A percentile compares a stretch with the other conserved stretches of the same genome.
phyloP scores from a whole-genome alignment of 1,140 invertebrate genomes.

The Drosophila pandora region DNA sequence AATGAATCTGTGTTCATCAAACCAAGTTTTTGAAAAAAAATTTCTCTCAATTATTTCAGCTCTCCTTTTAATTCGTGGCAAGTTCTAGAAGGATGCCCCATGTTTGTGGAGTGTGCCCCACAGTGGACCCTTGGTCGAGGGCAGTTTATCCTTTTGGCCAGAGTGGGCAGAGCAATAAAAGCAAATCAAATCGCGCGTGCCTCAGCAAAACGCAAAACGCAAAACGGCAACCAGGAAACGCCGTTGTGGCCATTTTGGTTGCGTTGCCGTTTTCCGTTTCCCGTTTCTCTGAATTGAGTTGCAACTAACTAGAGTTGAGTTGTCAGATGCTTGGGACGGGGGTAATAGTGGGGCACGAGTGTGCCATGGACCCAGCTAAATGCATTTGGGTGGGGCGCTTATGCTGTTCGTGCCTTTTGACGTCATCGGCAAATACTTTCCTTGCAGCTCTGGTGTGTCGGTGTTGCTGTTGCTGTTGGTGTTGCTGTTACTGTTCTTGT shows the following conservation, averaged over 20 bases:
- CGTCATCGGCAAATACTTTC: constrained; percentile 64
- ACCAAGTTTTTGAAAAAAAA: background rate
- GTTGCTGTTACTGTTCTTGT: constrained; percentile 22
- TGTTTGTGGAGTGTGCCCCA: background rate
- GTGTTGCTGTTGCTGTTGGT: constrained; percentile 51
- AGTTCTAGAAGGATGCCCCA: background rate
- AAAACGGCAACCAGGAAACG: constrained; percentile 41
- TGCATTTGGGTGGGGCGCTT: constrained; percentile 21
- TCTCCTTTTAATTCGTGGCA: background rate
- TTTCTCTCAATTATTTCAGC: background rate
- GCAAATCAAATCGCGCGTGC: constrained; percentile 52
- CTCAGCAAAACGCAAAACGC: constrained; percentile 48
- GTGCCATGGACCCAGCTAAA: constrained; percentile 1
- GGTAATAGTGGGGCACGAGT: constrained; percentile 4
- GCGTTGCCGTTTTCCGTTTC: constrained; percentile 36
- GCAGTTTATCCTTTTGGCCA: constrained; percentile 21
- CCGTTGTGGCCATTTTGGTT: constrained; percentile 48
- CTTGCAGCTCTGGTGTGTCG: constrained; percentile 20
- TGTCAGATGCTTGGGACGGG: constrained; percentile 21
- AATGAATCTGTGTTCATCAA: too few relatives aligned
- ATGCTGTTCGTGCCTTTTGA: constrained; percentile 51
- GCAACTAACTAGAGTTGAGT: constrained; percentile 31
- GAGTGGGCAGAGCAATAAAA: constrained; percentile 39
- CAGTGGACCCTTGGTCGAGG: background rate
- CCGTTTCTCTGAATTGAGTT: constrained; percentile 44